A percentile compares a stretch with the other conserved stretches of the same genome.
phyloP scores from a whole-genome alignment of 2,888 invertebrate species.

The Magallana nippona region DNA sequence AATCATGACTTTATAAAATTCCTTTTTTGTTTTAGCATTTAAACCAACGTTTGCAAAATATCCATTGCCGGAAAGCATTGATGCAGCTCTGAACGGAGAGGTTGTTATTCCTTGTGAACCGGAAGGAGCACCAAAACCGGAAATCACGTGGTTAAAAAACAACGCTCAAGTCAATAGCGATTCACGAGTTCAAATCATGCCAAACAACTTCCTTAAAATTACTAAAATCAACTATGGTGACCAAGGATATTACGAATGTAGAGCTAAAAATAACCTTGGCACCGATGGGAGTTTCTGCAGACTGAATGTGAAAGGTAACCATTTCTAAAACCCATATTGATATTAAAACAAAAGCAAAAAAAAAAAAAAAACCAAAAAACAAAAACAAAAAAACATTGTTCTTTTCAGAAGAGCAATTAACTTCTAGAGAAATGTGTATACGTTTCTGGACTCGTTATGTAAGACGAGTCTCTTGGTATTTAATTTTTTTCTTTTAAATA shows the following conservation, averaged over 20 bases:
- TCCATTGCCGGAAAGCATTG: conserved; percentile 89
- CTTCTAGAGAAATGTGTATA: too few relatives aligned
- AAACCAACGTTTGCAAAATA: conserved; percentile 94
- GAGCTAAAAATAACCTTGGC: conserved; percentile 66
- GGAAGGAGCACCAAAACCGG: conserved; percentile 91
- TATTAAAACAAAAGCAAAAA: neutral
- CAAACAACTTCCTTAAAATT: conserved; percentile 92
- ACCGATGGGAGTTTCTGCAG: conserved; percentile 40
- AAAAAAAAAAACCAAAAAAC: too few relatives aligned
- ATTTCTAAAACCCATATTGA: neutral
- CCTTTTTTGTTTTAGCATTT: conserved; percentile 68
- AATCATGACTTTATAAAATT: neutral
- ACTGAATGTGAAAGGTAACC: conserved; percentile 42
- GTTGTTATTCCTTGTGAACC: conserved; percentile 93
- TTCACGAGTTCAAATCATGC: conserved; percentile 82
- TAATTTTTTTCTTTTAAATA: too few relatives aligned
- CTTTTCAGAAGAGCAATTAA: neutral
- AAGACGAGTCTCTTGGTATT: too few relatives aligned
- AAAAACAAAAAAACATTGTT: neutral
- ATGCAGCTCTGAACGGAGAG: conserved; percentile 95
- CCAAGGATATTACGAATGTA: conserved; percentile 68
- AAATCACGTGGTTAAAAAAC: conserved; percentile 94
- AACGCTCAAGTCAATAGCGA: conserved; percentile 78
- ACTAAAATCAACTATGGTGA: conserved; percentile 77
- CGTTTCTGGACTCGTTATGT: too few relatives aligned